Conservation (phyloP, 1,140 invertebrate species). For the Plodia interpunctella region DNA sequence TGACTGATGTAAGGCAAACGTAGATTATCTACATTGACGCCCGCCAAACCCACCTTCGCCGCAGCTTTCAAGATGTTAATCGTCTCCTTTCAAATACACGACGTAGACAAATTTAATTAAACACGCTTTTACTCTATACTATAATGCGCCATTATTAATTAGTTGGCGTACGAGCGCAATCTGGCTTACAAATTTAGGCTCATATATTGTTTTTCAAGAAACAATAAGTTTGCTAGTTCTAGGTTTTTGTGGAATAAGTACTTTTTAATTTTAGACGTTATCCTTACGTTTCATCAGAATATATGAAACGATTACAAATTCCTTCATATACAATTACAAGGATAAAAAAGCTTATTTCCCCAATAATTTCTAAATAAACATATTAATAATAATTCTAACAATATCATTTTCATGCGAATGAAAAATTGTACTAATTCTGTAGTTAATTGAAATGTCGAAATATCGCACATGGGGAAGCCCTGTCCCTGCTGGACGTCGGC, state of each 20-base stretch:
- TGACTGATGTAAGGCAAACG: slow-evolving; percentile 26
- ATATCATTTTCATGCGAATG: too few relatives aligned
- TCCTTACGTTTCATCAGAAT: too few relatives aligned
- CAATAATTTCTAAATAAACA: too few relatives aligned
- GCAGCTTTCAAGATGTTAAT: slow-evolving; percentile 50
- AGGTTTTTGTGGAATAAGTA: too few relatives aligned
- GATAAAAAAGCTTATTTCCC: too few relatives aligned
- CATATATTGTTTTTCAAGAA: too few relatives aligned
- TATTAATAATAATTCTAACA: too few relatives aligned
- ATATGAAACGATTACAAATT: too few relatives aligned
- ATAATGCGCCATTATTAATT: slow-evolving; percentile 48
- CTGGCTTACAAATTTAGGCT: not conserved
- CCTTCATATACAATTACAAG: too few relatives aligned
- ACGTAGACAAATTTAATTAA: slow-evolving; percentile 58
- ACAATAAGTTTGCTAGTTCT: too few relatives aligned
- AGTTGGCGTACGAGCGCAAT: slow-evolving; percentile 6
- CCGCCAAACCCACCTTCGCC: slow-evolving; percentile 17
- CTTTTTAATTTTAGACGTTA: too few relatives aligned
- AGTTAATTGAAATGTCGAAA: slow-evolving; percentile 29
- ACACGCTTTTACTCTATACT: slow-evolving; percentile 37
- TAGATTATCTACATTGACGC: slow-evolving; percentile 28
- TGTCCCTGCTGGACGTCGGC: not conserved
- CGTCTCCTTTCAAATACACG: slow-evolving; percentile 47
- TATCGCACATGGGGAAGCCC: not conserved
- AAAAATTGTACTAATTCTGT: not conserved